Percentiles rank a stretch among this genome's conserved stretches.
Evolutionary conservation across 2,113 vertebrate species (phyloP).

Genomic region (Malurus cyaneus): DNA sequence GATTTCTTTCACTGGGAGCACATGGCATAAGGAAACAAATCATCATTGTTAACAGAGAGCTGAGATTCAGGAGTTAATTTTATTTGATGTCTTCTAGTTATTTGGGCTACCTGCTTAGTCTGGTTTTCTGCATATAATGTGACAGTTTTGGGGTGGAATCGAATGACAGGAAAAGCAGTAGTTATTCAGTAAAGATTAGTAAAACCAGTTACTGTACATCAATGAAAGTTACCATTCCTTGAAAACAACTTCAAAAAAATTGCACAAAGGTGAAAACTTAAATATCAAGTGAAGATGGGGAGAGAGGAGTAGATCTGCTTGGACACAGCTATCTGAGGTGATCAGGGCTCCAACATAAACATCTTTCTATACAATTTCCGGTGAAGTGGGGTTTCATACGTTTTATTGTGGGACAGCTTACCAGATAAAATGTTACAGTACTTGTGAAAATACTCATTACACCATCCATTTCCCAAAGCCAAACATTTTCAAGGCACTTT

Average conservation of each 20-base stretch:
- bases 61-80: background rate
- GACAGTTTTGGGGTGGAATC: background rate
- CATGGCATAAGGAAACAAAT: background rate
- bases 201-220: background rate
- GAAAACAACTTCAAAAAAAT: background rate
- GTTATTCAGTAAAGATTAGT: no score
- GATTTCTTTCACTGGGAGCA: background rate
- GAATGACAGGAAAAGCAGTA: background rate
- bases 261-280: background rate
- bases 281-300: background rate
- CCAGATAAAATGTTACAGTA: background rate
- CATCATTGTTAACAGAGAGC: background rate
- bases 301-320: background rate
- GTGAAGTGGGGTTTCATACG: background rate
- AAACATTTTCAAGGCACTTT: background rate
- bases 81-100: background rate
- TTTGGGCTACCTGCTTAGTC: background rate
- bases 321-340: background rate
- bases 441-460: background rate
- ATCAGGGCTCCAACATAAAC: background rate
- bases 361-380: background rate
- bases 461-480: background rate
- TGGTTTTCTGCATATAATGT: background rate
- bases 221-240: background rate
- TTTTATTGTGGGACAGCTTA: background rate